These are phyloP conservation scores for Gastracanthus pulcherrimus DNA, from an alignment of 2,888 invertebrate genomes.

Conservation along the genomic window DNA sequence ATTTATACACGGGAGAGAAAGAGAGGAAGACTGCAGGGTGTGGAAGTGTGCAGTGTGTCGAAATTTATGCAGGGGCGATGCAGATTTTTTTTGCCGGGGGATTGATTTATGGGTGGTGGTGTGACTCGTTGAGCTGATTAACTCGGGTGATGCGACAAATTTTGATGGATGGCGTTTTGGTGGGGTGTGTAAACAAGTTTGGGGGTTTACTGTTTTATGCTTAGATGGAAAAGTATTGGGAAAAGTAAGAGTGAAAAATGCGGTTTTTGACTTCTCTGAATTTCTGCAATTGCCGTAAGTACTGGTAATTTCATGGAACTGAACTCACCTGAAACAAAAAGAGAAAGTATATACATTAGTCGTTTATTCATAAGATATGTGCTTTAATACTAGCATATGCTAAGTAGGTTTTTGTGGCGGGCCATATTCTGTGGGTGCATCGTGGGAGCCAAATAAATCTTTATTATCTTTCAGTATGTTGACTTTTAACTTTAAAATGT, in stretches of 20 bases:
- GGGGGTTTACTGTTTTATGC: not conserved
- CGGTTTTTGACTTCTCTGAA: no score
- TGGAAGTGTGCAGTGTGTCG: no score
- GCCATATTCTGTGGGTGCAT: no score
- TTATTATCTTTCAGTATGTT: no score
- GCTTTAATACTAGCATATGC: no score
- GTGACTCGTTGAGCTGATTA: conserved; percentile 26
- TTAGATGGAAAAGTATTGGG: not conserved
- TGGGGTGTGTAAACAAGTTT: not conserved
- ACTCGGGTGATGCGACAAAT: not conserved
- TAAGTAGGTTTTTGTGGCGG: no score
- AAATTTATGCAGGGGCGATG: not conserved
- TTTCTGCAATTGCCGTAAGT: not conserved
- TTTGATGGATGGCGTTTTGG: conserved; percentile 7
- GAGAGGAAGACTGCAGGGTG: no score
- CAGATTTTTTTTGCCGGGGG: conserved; percentile 22
- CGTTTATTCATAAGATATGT: not conserved
- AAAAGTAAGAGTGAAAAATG: no score
- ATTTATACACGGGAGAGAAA: no score
- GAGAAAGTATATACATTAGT: not conserved
- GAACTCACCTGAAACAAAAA: conserved; percentile 51
- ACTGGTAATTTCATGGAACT: not conserved
- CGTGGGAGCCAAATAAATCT: no score
- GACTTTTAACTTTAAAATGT: no score
- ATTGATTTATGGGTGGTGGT: conserved; percentile 23